phyloP scores from a whole-genome alignment of 2,113 vertebrate species.

The Zosterops pallidus region DNA sequence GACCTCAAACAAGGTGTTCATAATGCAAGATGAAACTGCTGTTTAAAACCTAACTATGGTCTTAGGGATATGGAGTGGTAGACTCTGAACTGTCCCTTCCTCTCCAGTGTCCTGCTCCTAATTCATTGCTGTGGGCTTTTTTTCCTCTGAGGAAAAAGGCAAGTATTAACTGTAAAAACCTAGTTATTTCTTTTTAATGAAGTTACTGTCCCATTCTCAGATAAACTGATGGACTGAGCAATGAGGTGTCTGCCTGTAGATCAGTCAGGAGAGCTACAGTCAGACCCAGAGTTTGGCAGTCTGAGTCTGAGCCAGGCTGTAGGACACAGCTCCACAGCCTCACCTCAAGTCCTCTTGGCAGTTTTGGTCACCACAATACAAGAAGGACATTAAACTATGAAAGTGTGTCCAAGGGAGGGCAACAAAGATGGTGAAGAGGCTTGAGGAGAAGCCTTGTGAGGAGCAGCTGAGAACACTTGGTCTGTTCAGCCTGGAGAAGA shows the following conservation, averaged over 20 bases:
- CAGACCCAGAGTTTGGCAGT: not conserved
- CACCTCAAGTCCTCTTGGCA: not conserved
- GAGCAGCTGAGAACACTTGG: not conserved
- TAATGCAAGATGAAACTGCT: not conserved
- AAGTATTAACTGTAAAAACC: not conserved
- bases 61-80: not conserved
- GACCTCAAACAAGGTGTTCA: not conserved
- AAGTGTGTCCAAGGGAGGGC: not conserved
- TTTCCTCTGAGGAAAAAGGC: not conserved
- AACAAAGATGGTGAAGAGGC: not conserved
- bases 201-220: not conserved
- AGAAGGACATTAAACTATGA: not conserved
- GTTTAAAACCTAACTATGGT: not conserved
- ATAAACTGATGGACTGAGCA: no score
- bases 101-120: not conserved
- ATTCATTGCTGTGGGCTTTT: not conserved
- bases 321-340: not conserved
- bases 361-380: not conserved
- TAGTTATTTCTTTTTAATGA: not conserved
- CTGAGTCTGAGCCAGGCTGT: not conserved
- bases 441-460: not conserved
- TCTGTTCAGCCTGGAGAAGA: not conserved
- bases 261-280: not conserved
- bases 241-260: not conserved
- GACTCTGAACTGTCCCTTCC: not conserved